Percentiles rank a stretch among this genome's conserved stretches.
Conservation (phyloP, 1,140 invertebrate genomes). For the Dreissena polymorpha region DNA sequence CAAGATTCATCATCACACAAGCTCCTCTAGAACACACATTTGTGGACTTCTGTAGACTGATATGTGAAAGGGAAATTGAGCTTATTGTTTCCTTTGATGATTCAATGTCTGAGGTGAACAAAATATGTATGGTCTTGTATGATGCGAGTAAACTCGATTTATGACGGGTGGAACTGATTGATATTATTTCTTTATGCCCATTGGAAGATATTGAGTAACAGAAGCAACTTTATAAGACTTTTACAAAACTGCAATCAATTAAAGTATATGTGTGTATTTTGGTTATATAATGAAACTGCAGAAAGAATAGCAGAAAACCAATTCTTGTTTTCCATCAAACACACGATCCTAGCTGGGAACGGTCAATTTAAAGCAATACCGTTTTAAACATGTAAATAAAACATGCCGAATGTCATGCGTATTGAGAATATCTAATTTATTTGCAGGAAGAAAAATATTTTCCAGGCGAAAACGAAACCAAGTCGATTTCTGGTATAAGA, state of each 20-base stretch:
- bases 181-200: neutral
- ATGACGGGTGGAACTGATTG: neutral
- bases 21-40: slow-evolving; percentile 1
- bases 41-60: slow-evolving; percentile 2
- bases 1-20: slow-evolving; percentile 10
- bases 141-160: neutral
- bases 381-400: no score
- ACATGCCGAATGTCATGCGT: no score
- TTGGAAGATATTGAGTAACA: neutral
- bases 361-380: no score
- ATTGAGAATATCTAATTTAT: neutral
- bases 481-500: no score
- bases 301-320: no score
- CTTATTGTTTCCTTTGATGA: slow-evolving; percentile 12
- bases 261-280: neutral
- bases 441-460: neutral
- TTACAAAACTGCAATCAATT: neutral
- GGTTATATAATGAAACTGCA: no score
- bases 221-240: neutral
- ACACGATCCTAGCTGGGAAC: no score
- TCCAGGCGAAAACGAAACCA: no score
- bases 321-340: no score
- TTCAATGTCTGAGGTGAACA: neutral
- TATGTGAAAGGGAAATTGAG: neutral
- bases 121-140: neutral